Base-by-base conservation (phyloP, 1,140 invertebrate genomes). In the Zaprionus vittiger region DNA sequence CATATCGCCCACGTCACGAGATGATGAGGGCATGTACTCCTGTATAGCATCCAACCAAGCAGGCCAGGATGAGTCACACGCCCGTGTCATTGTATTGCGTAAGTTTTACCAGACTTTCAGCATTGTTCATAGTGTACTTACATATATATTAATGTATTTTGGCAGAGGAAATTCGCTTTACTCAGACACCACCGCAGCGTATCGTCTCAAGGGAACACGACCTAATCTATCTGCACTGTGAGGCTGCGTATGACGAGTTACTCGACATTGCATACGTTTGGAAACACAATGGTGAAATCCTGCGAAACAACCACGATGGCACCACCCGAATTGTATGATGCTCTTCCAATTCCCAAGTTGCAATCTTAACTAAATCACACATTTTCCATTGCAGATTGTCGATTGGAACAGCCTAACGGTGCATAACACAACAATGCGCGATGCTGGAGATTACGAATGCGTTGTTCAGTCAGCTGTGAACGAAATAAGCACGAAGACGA, bases 251-350 rank as follows among this genome's bases (percentile, higher is more conserved):
- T 17, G 97, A 98, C 91, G 95, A 96, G 71, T 94, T 97, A 54
- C 93, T 99, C 34, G 98, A 99, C 81, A 95, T 98, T 55, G 97
- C 97, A 12, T 98, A 98, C 83, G 94, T 97, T 62, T 99, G 98
- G 98, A 96, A 95, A 52, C 97, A 98, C 81, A 98, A 99, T 93
- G 97, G 96, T 0, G 94, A 98, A 67, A 93, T 95, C 55, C 95
- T 98, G 54, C 94, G 96, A 59, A 95, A 96, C 73, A 94, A 95
- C 44, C 92, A 94, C 44, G 93, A 94, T 68, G 93, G 93, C 31
- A 93, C 94, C n/a, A 92, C 93, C 24, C 82, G 93, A 73, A 84
- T 94, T 81, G 94, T 94, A 92, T 86, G 85, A 92, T 86, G 85
- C 20, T 7, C n/a, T 0, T 11, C 4, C 47, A 15, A 59, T 38